Base-by-base conservation (phyloP, 2,797 vertebrate species). In the Alauda arvensis region DNA sequence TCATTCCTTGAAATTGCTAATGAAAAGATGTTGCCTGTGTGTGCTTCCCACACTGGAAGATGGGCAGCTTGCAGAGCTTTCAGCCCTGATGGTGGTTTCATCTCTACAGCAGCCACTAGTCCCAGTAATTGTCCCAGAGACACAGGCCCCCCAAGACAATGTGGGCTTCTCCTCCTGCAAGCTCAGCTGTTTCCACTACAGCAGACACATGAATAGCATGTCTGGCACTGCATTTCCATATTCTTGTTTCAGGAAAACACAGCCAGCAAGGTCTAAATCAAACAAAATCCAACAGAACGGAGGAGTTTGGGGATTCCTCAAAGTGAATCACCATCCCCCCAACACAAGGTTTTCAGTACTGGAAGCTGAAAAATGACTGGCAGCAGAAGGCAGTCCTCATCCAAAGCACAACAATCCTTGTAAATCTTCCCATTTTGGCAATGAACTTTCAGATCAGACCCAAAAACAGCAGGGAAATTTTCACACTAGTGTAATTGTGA, bases 261-360 rank as follows among this genome's bases (percentile, higher is more conserved):
- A 83, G 49, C 31, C 51, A 72, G n/a, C n/a, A 69, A 59, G 39
- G 23, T 57, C 69, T 92, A 66, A 87, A 57, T 69, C 46, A 61
- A 85, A 80, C 37, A 53, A 76, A 75, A 62, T 33, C 59, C 31
- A 65, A 12, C 13, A 18, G 45, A 83, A 68, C 3, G 15, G 63
- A 71, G 39, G 25, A 67, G 55, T 87, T 23, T 1, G 3, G 39
- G 20, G 26, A 71, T 68, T 28, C 16, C 33, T 87, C 28, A 63
- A 33, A 69, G 53, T 12, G 37, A 71, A 59, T 24, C 18, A 33
- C 39, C 7, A 1, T 39, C 21, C 18, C 24, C 24, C 18, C 20
- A 26, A 1, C 26, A 31, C 45, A 48, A 48, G 46, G 12, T 66
- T 93, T 90, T 52, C 60, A 40, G 18, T 56, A 49, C 43, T 68